These are phyloP conservation scores for Lysandra bellargus DNA, from an alignment of 2,888 invertebrate genomes.

Conservation along the genomic window DNA sequence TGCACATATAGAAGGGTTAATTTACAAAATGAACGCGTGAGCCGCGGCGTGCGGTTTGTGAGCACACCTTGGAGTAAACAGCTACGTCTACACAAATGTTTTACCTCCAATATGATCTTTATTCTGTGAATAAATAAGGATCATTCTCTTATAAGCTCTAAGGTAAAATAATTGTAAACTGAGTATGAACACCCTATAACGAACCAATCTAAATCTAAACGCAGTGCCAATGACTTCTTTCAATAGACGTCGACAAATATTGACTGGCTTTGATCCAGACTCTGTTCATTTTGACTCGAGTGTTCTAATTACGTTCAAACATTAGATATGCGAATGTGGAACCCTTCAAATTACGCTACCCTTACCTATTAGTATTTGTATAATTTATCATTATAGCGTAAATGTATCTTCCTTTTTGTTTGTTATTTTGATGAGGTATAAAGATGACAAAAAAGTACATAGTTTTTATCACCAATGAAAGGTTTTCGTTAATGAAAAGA, in stretches of 20 bases:
- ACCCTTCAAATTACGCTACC: not conserved
- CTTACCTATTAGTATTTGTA: not conserved
- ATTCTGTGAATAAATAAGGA: not conserved
- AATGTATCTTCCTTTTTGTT: too few species aligned
- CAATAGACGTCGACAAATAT: constrained; percentile 71
- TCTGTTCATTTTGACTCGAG: constrained; percentile 64
- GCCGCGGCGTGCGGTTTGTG: constrained; percentile 10
- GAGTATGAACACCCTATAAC: constrained; percentile 15
- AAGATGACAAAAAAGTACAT: too few species aligned
- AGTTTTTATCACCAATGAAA: too few species aligned
- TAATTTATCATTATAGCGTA: too few species aligned
- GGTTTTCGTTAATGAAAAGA: too few species aligned
- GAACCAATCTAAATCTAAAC: constrained; percentile 33
- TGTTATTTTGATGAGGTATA: too few species aligned
- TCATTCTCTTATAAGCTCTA: not conserved
- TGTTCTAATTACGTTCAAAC: constrained; percentile 79
- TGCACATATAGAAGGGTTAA: too few species aligned
- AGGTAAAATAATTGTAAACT: not conserved
- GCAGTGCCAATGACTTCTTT: constrained; percentile 61
- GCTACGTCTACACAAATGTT: not conserved
- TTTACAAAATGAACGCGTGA: constrained; percentile 2
- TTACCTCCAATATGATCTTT: not conserved
- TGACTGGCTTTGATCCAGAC: constrained; percentile 72
- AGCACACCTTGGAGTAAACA: constrained; percentile 26
- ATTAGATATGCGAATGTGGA: constrained; percentile 38